phyloP scores from a whole-genome alignment of 2,888 invertebrate genomes.

The Linyphia triangularis region DNA sequence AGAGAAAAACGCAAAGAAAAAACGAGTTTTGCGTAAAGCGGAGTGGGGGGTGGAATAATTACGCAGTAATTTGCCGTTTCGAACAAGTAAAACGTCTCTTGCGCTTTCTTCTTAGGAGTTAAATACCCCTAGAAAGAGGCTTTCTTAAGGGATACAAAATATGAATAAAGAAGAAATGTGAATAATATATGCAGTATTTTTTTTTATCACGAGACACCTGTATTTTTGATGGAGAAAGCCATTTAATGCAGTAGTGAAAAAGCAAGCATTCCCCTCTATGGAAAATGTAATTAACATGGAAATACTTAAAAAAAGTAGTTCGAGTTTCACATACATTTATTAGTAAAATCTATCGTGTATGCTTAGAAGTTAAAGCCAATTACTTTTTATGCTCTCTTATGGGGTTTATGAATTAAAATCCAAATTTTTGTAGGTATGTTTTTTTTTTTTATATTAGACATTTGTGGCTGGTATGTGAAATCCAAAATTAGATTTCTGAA shows the following conservation, averaged over 20 bases:
- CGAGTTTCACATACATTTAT: background rate
- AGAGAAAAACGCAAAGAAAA: constrained; percentile 2
- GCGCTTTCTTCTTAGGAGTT: constrained; percentile 13
- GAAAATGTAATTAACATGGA: background rate
- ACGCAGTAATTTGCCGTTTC: constrained; percentile 61
- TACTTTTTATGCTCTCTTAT: background rate
- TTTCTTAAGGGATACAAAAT: constrained; percentile 3
- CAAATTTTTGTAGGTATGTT: background rate
- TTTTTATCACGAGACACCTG: background rate
- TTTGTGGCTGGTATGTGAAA: too few species aligned
- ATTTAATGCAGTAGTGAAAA: background rate
- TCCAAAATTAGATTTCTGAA: too few species aligned
- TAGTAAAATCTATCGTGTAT: background rate
- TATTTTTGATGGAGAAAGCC: constrained; percentile 29
- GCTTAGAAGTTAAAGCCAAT: background rate
- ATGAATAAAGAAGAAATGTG: background rate
- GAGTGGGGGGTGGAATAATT: constrained; percentile 51
- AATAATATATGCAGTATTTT: constrained; percentile 18
- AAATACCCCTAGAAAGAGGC: background rate
- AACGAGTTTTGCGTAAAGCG: constrained; percentile 8
- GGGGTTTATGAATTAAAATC: background rate
- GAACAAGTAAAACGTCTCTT: constrained; percentile 13
- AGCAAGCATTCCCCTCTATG: background rate
- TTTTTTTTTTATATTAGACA: background rate
- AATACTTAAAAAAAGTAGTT: background rate